A percentile compares a stretch with the other conserved stretches of the same genome.
Evolutionary conservation across 2,888 invertebrate species (phyloP).

Genomic region (Cryptosula pallasiana): DNA sequence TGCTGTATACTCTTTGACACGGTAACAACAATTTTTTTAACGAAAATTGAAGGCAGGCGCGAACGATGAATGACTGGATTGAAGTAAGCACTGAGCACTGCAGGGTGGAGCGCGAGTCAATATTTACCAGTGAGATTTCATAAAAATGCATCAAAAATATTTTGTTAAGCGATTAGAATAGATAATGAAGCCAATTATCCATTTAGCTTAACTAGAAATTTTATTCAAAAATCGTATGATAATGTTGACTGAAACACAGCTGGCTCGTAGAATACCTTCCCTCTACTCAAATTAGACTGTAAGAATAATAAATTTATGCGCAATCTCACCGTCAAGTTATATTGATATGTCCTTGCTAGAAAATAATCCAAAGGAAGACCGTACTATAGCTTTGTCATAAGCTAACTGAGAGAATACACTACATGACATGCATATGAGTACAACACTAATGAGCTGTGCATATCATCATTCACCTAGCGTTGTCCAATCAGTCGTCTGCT

Average conservation of each 20-base stretch:
- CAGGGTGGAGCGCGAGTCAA: no score
- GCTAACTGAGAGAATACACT: no score
- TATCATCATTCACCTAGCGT: neutral
- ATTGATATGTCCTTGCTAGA: neutral
- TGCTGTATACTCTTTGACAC: no score
- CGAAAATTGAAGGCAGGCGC: no score
- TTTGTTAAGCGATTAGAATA: constrained; percentile 1
- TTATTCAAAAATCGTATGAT: neutral
- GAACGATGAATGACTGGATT: no score
- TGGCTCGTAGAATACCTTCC: no score
- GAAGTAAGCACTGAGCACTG: no score
- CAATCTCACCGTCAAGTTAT: neutral
- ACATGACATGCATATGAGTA: neutral
- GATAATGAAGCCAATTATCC: constrained; percentile 17
- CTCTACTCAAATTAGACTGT: no score
- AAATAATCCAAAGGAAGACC: neutral
- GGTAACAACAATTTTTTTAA: no score
- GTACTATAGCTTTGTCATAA: no score
- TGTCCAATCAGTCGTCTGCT: neutral
- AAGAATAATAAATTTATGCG: neutral
- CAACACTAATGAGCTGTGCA: neutral
- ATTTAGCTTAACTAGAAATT: neutral
- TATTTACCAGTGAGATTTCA: neutral
- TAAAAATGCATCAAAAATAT: constrained; percentile 7
- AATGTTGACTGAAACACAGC: neutral